Conservation (phyloP, 2,797 vertebrate species). For the Rhinophrynus dorsalis region DNA sequence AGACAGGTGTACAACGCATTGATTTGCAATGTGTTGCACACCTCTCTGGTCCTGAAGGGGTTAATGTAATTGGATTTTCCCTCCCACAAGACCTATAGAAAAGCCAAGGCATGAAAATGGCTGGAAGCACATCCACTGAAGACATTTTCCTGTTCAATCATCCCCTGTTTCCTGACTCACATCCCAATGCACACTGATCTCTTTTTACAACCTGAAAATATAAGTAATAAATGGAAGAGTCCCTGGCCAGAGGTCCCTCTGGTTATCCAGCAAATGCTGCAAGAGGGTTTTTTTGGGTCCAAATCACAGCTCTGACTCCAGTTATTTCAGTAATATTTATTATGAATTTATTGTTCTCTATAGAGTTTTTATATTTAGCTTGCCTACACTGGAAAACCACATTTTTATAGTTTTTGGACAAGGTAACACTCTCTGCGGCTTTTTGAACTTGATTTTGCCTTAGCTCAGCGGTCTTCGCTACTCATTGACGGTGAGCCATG, state of each 20-base stretch:
- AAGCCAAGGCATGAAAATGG: neutral
- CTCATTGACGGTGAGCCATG: conserved; percentile 5
- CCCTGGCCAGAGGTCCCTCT: conserved; percentile 16
- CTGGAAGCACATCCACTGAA: neutral
- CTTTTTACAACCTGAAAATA: conserved; percentile 32
- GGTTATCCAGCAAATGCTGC: conserved; percentile 29
- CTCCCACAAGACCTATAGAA: too few relatives aligned
- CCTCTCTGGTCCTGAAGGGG: too few relatives aligned
- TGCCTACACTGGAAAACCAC: conserved; percentile 60
- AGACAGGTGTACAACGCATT: too few relatives aligned
- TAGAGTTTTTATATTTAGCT: conserved; percentile 63
- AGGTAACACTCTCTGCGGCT: conserved; percentile 52
- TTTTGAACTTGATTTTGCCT: conserved; percentile 36
- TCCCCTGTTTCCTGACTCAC: conserved; percentile 17
- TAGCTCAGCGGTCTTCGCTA: conserved; percentile 20
- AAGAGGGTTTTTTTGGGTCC: conserved; percentile 43
- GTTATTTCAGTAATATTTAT: conserved; percentile 59
- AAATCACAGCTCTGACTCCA: conserved; percentile 46
- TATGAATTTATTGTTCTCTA: conserved; percentile 60
- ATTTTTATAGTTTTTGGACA: conserved; percentile 65
- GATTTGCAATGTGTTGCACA: too few relatives aligned
- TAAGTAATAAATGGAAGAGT: conserved; percentile 31
- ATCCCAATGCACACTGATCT: conserved; percentile 36
- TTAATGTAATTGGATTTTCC: too few relatives aligned
- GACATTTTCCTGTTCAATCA: neutral